Evolutionary conservation across 2,888 invertebrate genomes (phyloP).

Genomic region (Cephus runcator): DNA sequence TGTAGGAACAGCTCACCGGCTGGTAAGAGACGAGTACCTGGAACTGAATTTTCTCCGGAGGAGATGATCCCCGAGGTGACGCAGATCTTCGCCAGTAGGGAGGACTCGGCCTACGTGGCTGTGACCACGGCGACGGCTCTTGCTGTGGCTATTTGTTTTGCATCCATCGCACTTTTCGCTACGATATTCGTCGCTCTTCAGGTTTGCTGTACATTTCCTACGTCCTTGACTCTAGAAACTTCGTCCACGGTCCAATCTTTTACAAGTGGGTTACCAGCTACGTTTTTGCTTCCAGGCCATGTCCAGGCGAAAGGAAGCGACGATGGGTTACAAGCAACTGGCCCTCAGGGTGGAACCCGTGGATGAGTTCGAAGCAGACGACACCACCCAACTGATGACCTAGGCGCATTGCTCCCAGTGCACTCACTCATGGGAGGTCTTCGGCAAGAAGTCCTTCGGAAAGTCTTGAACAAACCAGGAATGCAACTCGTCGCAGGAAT

Average conservation of each 20-base stretch:
- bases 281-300: constrained; percentile 41
- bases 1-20: constrained; percentile 80
- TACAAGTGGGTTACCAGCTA: neutral
- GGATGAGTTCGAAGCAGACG: constrained; percentile 58
- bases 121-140: constrained; percentile 76
- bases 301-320: constrained; percentile 52
- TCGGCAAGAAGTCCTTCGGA: neutral
- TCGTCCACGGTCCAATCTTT: neutral
- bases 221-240: neutral
- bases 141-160: constrained; percentile 75
- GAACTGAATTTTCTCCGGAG: constrained; percentile 64
- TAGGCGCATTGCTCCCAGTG: constrained; percentile 34
- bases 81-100: constrained; percentile 28
- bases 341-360: constrained; percentile 56
- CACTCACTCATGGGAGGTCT: neutral
- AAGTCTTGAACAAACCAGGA: neutral
- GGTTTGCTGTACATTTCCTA: constrained; percentile 65
- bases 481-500: neutral
- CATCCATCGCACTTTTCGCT: constrained; percentile 77
- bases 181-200: constrained; percentile 78
- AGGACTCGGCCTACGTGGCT: constrained; percentile 58
- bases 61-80: constrained; percentile 37
- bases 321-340: constrained; percentile 59
- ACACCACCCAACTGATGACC: constrained; percentile 60
- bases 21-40: constrained; percentile 78